Evolutionary conservation across 1,140 invertebrate genomes (phyloP).

Genomic region (Thaumetopoea pityocampa): DNA sequence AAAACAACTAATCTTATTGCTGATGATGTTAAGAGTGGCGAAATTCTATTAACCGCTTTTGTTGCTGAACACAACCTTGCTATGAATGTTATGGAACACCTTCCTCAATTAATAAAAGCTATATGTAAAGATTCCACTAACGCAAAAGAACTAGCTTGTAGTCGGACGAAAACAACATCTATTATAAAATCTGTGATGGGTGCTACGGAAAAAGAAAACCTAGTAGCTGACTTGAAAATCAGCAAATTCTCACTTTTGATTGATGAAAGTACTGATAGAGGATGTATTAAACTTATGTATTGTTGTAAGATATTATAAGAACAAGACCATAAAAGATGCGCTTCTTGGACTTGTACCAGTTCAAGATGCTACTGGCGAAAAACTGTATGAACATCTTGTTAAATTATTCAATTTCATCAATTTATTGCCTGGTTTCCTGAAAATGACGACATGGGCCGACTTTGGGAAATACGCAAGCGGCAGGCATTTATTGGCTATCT

Average conservation of each 20-base stretch:
- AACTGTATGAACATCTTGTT: neutral
- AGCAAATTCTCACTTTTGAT: constrained; percentile 32
- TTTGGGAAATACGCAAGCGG: constrained; percentile 15
- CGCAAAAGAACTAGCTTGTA: constrained; percentile 4
- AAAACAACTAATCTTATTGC: neutral
- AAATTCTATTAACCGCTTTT: constrained; percentile 12
- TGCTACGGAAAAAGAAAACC: neutral
- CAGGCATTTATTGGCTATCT: constrained; percentile 19
- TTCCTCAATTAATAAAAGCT: constrained; percentile 10
- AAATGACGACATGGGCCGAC: constrained; percentile 6
- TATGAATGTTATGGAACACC: constrained; percentile 8
- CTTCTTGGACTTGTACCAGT: neutral
- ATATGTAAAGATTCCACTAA: constrained; percentile 15
- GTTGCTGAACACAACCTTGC: constrained; percentile 17
- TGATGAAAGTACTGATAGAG: constrained; percentile 38
- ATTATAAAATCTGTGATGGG: constrained; percentile 14
- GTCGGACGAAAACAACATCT: constrained; percentile 9
- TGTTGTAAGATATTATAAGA: neutral
- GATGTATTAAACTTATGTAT: constrained; percentile 23
- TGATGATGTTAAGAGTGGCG: neutral
- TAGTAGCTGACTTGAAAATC: constrained; percentile 2
- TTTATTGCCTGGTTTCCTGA: constrained; percentile 14
- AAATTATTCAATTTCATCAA: constrained; percentile 30
- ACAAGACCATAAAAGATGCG: neutral
- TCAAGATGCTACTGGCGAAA: neutral